Evolutionary conservation across 2,888 invertebrate genomes (phyloP).

Genomic region (Salpingus planirostris): DNA sequence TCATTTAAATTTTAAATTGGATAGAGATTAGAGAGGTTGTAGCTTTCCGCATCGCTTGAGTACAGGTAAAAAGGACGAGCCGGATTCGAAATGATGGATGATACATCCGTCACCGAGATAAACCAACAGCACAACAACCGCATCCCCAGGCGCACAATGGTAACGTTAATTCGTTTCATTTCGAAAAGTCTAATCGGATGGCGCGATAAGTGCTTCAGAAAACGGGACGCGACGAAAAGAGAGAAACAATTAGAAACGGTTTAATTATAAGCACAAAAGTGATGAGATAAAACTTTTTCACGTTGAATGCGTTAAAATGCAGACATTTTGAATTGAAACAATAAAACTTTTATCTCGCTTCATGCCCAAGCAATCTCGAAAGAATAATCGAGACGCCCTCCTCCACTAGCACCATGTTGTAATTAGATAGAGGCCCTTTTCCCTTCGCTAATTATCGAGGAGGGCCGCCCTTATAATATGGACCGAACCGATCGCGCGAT

Average conservation of each 20-base stretch:
- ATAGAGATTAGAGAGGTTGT: conserved; percentile 1
- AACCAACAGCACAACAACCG: neutral
- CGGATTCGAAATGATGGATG: conserved; percentile 6
- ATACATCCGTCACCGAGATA: conserved; percentile 1
- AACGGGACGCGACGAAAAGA: neutral
- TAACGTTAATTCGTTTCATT: too few species aligned
- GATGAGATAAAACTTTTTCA: conserved; percentile 6
- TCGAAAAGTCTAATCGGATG: too few species aligned
- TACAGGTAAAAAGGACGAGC: neutral
- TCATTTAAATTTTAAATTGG: conserved; percentile 9
- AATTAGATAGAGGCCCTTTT: too few species aligned
- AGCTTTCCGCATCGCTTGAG: conserved; percentile 1
- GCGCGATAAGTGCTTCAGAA: neutral
- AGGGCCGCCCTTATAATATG: neutral
- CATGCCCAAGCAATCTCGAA: too few species aligned
- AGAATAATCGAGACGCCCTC: too few species aligned
- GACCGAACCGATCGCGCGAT: neutral
- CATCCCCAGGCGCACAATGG: too few species aligned
- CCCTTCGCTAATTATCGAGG: too few species aligned
- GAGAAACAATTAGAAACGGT: conserved; percentile 3
- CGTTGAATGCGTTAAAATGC: conserved; percentile 3
- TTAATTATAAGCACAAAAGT: conserved; percentile 4
- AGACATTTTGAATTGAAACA: conserved; percentile 7
- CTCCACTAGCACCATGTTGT: too few species aligned
- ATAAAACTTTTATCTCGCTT: conserved; percentile 6